Conservation (phyloP, 2,888 invertebrate species). For the Trichacis sp. region DNA sequence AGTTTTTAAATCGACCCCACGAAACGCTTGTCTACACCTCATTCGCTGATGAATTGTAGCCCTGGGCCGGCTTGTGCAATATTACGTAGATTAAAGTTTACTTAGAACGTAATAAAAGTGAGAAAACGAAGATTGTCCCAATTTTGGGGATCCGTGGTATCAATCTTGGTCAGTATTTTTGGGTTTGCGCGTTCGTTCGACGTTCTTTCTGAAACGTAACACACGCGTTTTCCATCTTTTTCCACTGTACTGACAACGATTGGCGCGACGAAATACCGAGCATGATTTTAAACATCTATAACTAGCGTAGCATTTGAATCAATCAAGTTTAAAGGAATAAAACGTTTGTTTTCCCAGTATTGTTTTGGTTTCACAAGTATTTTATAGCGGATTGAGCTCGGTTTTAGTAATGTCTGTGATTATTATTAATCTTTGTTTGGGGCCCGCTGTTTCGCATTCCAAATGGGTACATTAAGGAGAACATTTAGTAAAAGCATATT, state of each 20-base stretch:
- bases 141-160: conserved; percentile 38
- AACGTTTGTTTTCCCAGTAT: too few relatives aligned
- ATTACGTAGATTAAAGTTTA: conserved; percentile 58
- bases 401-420: not conserved
- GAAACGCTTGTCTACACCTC: conserved; percentile 38
- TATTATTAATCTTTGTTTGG: not conserved
- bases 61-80: conserved; percentile 69
- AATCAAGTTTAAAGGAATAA: too few relatives aligned
- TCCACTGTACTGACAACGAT: not conserved
- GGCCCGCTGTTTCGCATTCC: not conserved
- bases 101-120: conserved; percentile 45
- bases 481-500: not conserved
- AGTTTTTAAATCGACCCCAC: conserved; percentile 38
- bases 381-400: too few relatives aligned
- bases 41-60: conserved; percentile 44
- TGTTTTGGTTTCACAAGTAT: too few relatives aligned
- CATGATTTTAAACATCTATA: too few relatives aligned
- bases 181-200: conserved; percentile 33
- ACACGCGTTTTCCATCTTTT: too few relatives aligned
- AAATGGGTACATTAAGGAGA: not conserved
- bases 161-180: conserved; percentile 44
- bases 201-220: conserved; percentile 39
- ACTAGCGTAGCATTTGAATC: too few relatives aligned
- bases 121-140: conserved; percentile 40
- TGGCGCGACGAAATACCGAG: too few relatives aligned